Evolutionary conservation across 2,888 invertebrate genomes (phyloP).

Genomic region (Meganola albula): DNA sequence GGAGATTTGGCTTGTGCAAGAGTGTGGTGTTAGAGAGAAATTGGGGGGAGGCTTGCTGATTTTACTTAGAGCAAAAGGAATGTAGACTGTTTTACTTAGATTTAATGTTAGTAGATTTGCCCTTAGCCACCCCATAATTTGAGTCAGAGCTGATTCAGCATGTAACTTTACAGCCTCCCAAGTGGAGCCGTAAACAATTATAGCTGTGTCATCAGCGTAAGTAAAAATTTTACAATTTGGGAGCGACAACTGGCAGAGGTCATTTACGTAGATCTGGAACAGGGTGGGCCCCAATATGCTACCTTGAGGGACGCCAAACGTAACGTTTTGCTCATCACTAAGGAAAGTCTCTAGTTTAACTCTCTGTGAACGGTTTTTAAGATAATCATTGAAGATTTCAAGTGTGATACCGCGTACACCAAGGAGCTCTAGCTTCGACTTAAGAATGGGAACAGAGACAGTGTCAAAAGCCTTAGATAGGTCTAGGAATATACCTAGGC

Average conservation of each 20-base stretch:
- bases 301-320: conserved; percentile 1
- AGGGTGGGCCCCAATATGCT: not conserved
- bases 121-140: not conserved
- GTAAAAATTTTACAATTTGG: not conserved
- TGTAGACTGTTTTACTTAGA: not conserved
- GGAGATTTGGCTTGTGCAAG: not conserved
- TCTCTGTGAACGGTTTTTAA: not conserved
- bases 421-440: not conserved
- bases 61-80: not conserved
- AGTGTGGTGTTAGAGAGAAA: not conserved
- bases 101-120: not conserved
- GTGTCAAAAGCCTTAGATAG: not conserved
- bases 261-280: not conserved
- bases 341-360: not conserved
- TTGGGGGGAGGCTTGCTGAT: not conserved
- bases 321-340: not conserved
- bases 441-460: not conserved
- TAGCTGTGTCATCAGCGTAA: not conserved
- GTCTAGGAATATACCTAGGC: not conserved
- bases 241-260: not conserved
- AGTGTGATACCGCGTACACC: not conserved
- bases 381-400: not conserved
- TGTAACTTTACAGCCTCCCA: not conserved
- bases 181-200: not conserved
- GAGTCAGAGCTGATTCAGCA: not conserved